These are phyloP conservation scores for Ataeniobius toweri DNA, from an alignment of 2,797 vertebrate species.

Conservation along the genomic window DNA sequence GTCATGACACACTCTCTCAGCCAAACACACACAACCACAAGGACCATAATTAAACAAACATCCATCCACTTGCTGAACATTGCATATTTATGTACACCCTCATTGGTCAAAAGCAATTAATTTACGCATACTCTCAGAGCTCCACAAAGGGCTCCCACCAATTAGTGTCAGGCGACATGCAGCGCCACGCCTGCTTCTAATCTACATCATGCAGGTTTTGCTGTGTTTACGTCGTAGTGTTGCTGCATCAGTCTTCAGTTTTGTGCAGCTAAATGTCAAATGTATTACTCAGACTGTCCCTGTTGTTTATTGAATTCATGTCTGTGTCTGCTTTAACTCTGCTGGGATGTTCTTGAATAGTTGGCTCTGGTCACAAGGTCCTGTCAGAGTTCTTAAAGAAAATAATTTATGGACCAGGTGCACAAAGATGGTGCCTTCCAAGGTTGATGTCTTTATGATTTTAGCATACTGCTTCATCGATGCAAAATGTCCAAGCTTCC, in stretches of 20 bases:
- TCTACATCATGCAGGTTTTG: conserved; percentile 19
- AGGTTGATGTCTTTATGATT: conserved; percentile 56
- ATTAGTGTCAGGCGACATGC: conserved; percentile 34
- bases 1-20: conserved; percentile 63
- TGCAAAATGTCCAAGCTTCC: conserved; percentile 53
- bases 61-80: conserved; percentile 54
- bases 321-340: conserved; percentile 35
- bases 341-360: conserved; percentile 38
- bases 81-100: conserved; percentile 70
- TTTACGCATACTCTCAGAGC: conserved; percentile 35
- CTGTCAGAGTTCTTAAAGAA: conserved; percentile 49
- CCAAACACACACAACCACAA: conserved; percentile 71
- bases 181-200: conserved; percentile 20
- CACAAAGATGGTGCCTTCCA: conserved; percentile 43
- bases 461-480: conserved; percentile 47
- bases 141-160: conserved; percentile 31
- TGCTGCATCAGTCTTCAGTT: conserved; percentile 17
- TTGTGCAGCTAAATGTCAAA: conserved; percentile 24
- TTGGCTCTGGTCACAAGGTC: conserved; percentile 33
- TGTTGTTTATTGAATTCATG: conserved; percentile 38
- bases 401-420: conserved; percentile 65
- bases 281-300: conserved; percentile 19
- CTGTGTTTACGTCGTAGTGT: conserved; percentile 8
- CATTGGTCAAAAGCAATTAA: conserved; percentile 73
- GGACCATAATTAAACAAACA: conserved; percentile 76